phyloP scores from a whole-genome alignment of 2,888 invertebrate genomes.

The Zootermopsis nevadensis region DNA sequence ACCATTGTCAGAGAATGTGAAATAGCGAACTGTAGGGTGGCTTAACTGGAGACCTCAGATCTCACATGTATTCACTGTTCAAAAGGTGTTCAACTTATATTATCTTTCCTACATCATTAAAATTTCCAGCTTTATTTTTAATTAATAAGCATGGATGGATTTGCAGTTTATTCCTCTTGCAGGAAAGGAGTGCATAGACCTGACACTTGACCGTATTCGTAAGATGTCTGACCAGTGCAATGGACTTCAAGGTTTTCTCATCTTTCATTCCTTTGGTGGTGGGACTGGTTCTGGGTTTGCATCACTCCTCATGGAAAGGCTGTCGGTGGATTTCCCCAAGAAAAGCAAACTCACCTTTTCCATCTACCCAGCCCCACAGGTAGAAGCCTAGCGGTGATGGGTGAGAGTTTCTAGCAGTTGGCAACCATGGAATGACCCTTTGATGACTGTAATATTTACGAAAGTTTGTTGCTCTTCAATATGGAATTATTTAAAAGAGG shows the following conservation, averaged over 20 bases:
- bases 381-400: slow-evolving; percentile 57
- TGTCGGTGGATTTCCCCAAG: slow-evolving; percentile 86
- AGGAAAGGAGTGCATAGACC: slow-evolving; percentile 75
- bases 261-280: slow-evolving; percentile 89
- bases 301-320: slow-evolving; percentile 85
- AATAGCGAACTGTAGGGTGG: no score
- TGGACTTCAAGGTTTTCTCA: slow-evolving; percentile 84
- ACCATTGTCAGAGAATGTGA: no score
- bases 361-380: slow-evolving; percentile 92
- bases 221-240: slow-evolving; percentile 85
- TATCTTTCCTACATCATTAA: no score
- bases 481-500: no score
- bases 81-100: no score
- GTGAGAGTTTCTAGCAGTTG: not conserved
- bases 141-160: no score
- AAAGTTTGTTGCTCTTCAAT: no score
- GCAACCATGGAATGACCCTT: no score
- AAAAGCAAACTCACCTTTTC: slow-evolving; percentile 90
- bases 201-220: slow-evolving; percentile 77
- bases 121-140: no score
- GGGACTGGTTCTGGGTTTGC: slow-evolving; percentile 93
- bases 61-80: no score
- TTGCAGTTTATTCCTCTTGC: slow-evolving; percentile 10
- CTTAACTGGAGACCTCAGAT: no score
- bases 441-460: no score